Evolutionary conservation across 30 jellyfish, hydroid and myxozoan genomes (phyloP), one percentile per base, ranked within the genome.

Genomic region (Cassiopea xamachana): DNA sequence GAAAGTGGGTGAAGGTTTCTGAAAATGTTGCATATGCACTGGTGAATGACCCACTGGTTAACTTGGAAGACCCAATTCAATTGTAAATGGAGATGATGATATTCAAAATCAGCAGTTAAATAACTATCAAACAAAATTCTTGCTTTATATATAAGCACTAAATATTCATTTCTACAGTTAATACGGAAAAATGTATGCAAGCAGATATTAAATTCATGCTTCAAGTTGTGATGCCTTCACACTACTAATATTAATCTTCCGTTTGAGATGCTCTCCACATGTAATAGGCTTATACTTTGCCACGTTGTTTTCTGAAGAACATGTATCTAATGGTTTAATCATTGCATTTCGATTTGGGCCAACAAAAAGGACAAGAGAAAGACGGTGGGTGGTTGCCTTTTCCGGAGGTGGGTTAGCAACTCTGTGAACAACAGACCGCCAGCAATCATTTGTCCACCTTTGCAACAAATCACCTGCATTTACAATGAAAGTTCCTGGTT

Each of bases 361-460:
- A 79, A 88, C 95, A 88, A 88, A 88, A 3, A 77, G 55, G 19
- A 88, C 95, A 2, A 88, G 80, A 1, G 95, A 88, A 49, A 88
- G 84, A 46, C 95, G 90, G 80, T 80, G 90, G 80, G 49, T 51
- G 75, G 75, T 73, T 39, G 81, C 77, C 17, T 88, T 69, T 7
- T 70, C 73, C 4, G 44, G 90, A 78, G 95, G 90, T 49, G 95
- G 95, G 61, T 88, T 88, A 8, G 88, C 95, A 4, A 88, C 95
- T 70, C 95, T 88, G 86, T 88, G 95, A 44, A 88, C 62, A n/a
- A 88, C 90, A 1, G 95, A 88, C 13, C 88, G 82, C 95, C 95
- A 88, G 81, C 95, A 88, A 47, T 88, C 95, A 55, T 88, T 88
- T 39, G 95, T 88, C 95, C 95, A 88, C 43, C 95, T 88, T 55